Percentiles rank a stretch among this genome's conserved stretches.
phyloP scores from a whole-genome alignment of 2,113 vertebrate genomes.

The Lepisosteus osseus region DNA sequence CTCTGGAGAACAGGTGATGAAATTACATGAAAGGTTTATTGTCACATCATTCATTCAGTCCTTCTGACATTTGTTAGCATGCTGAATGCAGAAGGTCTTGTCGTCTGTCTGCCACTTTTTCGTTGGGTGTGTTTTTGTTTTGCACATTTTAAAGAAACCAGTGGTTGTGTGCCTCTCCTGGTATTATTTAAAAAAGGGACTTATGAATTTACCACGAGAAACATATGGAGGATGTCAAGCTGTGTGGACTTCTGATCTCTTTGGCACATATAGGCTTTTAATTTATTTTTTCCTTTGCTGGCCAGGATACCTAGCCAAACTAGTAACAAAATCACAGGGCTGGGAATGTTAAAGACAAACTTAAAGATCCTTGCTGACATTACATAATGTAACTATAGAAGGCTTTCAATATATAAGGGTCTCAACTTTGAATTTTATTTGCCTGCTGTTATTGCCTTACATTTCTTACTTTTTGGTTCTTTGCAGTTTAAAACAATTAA shows the following conservation, averaged over 20 bases:
- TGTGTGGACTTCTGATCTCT: background rate
- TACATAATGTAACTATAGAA: background rate
- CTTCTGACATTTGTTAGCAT: too few relatives aligned
- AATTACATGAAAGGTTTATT: too few relatives aligned
- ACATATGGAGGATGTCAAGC: too few relatives aligned
- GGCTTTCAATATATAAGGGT: background rate
- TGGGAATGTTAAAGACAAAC: background rate
- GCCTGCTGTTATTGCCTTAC: conserved; percentile 5
- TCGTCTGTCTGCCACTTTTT: too few relatives aligned
- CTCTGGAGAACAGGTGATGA: background rate
- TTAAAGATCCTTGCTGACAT: background rate
- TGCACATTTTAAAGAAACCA: too few relatives aligned
- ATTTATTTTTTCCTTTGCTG: conserved; percentile 9
- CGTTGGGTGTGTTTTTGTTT: too few relatives aligned
- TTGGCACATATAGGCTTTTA: background rate
- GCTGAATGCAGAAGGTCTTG: too few relatives aligned
- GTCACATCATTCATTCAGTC: too few relatives aligned
- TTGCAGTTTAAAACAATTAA: conserved; percentile 8
- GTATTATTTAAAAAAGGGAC: too few relatives aligned
- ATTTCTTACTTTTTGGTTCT: conserved; percentile 1
- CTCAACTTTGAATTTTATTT: background rate
- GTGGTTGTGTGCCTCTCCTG: too few relatives aligned
- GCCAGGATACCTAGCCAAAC: background rate
- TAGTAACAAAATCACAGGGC: conserved; percentile 8
- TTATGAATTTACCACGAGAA: too few relatives aligned